These are phyloP conservation scores for Pomacea maculata DNA, from an alignment of 1,140 invertebrate species.

Conservation along the genomic window DNA sequence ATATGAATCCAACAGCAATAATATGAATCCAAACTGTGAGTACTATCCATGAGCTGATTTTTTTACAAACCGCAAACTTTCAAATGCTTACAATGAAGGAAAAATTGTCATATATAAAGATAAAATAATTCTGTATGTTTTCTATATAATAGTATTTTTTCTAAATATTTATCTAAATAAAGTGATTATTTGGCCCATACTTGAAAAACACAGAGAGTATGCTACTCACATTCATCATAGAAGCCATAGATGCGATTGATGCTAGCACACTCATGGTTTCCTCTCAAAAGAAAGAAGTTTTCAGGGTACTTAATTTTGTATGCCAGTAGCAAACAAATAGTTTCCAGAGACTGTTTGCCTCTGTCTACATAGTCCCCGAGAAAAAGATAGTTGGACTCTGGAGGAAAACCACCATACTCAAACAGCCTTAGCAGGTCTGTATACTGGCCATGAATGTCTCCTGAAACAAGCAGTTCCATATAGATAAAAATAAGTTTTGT, in stretches of 20 bases:
- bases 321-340: conserved; percentile 64
- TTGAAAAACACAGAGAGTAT: no score
- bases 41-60: no score
- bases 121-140: no score
- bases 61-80: no score
- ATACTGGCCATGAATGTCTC: conserved; percentile 72
- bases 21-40: no score
- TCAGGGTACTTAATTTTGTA: conserved; percentile 70
- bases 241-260: conserved; percentile 75
- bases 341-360: conserved; percentile 72
- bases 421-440: conserved; percentile 70
- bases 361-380: conserved; percentile 70
- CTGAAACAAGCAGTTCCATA: conserved; percentile 62
- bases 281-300: conserved; percentile 75
- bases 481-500: no score
- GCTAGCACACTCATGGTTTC: conserved; percentile 75
- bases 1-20: no score
- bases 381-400: conserved; percentile 71
- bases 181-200: no score
- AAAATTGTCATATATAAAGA: no score
- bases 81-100: no score
- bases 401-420: conserved; percentile 71
- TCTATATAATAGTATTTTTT: no score
- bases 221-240: conserved; percentile 66
- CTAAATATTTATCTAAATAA: no score